Base-by-base conservation (phyloP, 2,888 invertebrate species). In the Drosophila nr. medialis region DNA sequence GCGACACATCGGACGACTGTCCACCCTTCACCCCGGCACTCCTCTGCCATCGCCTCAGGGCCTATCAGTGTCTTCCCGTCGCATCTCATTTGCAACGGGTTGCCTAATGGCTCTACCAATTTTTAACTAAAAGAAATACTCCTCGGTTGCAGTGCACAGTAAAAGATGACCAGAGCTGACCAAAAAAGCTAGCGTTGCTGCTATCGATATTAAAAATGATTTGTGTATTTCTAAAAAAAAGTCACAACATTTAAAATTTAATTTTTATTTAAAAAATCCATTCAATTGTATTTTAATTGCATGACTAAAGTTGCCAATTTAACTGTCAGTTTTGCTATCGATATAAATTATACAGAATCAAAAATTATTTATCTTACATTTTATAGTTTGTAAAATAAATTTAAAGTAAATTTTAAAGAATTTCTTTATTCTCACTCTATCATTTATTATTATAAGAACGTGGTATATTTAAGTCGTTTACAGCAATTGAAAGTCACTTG, bases 81-180 rank as follows among this genome's bases (percentile, higher is more conserved):
- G 54, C 70, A 51, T 13, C 64, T 64, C 72, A 54, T 72, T 84
- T 74, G 49, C 72, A 71, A 60, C 11, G 40, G 18, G 15, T 10
- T 56, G 21, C 34, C 60, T 42, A 54, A 61, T 70, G 56, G 56
- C n/a, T 29, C 29, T 18, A 27, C 51, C 58, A 54, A 56, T 61
- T 54, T 53, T 69, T 15, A 27, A 48, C 27, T n/a, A 5, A 50
- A 40, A 27, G 36, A 45, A 15, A 11, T 49, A 4, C 18, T 42
- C 30, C 30, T 49, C 18, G 4, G 21, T 10, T 24, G 27, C 53
- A 15, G 29, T 4, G 4, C 18, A 27, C 21, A 24, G 18, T 27
- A 30, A 45, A 55, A 24, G 24, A 24, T 24, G 11, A 18, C 34
- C 13, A 6, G 13, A 53, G 13, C 7, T 15, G n/a, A 24, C n/a